phyloP scores from a whole-genome alignment of 1,140 invertebrate species.

The Eurosta solidaginis region DNA sequence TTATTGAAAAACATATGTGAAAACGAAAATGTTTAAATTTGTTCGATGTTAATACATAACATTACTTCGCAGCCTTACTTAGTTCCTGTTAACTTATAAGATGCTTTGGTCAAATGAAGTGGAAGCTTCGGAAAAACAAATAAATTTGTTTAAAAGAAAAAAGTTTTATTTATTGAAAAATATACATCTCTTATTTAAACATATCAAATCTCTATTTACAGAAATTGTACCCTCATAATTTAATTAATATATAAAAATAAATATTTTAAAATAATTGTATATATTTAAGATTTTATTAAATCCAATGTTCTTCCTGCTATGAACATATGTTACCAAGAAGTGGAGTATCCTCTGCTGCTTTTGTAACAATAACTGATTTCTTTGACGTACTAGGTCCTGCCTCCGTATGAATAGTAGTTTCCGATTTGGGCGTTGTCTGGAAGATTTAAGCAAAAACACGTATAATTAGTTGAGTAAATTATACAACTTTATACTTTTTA shows the following conservation, averaged over 20 bases:
- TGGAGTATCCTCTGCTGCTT: slow-evolving; percentile 54
- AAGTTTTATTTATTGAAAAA: no score
- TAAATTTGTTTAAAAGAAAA: no score
- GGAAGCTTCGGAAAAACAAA: no score
- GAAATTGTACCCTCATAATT: neutral
- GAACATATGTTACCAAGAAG: slow-evolving; percentile 51
- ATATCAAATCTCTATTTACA: slow-evolving; percentile 11
- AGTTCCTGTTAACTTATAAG: no score
- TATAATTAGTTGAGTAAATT: no score
- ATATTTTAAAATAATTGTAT: slow-evolving; percentile 5
- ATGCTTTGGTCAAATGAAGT: no score
- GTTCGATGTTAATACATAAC: no score
- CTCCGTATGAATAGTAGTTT: slow-evolving; percentile 39
- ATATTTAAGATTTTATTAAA: slow-evolving; percentile 41
- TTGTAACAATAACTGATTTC: slow-evolving; percentile 50
- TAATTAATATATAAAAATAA: neutral
- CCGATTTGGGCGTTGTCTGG: slow-evolving; percentile 40
- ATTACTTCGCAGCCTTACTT: no score
- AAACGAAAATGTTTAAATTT: no score
- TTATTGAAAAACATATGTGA: no score
- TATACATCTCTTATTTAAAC: no score
- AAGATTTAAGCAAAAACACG: neutral
- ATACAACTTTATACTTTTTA: no score
- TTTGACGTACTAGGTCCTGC: slow-evolving; percentile 43
- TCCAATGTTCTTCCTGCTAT: slow-evolving; percentile 58